A percentile compares a stretch with the other conserved stretches of the same genome.
These are phyloP conservation scores for Ceratina japonica DNA, from an alignment of 1,140 invertebrate genomes.

Conservation along the genomic window DNA sequence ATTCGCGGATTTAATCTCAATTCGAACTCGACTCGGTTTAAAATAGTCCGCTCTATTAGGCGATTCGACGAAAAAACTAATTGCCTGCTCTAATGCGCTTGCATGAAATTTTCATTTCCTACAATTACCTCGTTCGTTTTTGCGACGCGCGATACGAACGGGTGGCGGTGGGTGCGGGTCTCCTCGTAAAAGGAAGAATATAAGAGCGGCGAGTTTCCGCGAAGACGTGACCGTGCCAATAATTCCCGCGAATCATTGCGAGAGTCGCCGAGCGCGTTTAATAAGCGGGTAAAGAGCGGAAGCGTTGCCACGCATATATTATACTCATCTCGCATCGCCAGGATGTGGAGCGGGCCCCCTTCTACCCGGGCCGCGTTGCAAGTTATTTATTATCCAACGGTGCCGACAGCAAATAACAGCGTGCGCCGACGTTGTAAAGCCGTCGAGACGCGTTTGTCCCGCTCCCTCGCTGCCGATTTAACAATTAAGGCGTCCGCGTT, in stretches of 20 bases:
- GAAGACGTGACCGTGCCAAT: neutral
- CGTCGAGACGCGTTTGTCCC: conserved; percentile 6
- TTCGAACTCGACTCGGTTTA: no score
- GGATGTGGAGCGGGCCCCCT: conserved; percentile 23
- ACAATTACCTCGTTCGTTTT: no score
- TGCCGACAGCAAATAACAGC: conserved; percentile 43
- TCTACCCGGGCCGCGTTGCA: neutral
- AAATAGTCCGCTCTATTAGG: no score
- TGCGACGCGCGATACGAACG: no score
- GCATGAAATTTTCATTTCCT: no score
- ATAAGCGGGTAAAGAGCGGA: conserved; percentile 33
- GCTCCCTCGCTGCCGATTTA: neutral
- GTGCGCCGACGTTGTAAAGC: conserved; percentile 7
- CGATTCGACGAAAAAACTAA: no score
- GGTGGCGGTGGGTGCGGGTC: no score
- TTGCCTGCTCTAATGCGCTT: no score
- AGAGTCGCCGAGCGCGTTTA: conserved; percentile 20
- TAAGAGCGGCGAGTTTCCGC: no score
- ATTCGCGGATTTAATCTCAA: no score
- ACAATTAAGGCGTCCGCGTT: conserved; percentile 17
- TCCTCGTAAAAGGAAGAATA: no score
- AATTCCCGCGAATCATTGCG: conserved; percentile 15
- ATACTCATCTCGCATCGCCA: conserved; percentile 32
- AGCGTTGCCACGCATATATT: conserved; percentile 38
- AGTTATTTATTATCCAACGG: conserved; percentile 47